These are phyloP conservation scores for Tiphia femorata DNA, from an alignment of 2,888 invertebrate genomes.

Conservation along the genomic window DNA sequence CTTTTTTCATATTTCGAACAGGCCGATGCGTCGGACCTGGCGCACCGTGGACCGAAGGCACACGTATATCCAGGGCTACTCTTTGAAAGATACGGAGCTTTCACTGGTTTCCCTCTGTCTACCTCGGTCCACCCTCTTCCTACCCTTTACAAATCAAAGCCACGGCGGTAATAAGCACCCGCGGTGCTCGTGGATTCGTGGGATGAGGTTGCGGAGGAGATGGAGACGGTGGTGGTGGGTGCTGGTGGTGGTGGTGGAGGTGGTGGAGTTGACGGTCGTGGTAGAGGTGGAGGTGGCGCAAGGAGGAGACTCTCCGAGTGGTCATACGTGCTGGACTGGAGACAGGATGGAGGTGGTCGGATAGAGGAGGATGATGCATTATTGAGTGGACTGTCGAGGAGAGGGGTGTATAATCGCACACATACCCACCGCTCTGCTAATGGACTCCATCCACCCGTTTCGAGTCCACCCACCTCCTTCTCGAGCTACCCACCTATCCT, in stretches of 20 bases:
- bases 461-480: slow-evolving; percentile 39
- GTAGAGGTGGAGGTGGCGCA: slow-evolving; percentile 37
- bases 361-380: slow-evolving; percentile 64
- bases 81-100: slow-evolving; percentile 54
- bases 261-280: slow-evolving; percentile 24
- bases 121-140: slow-evolving; percentile 29
- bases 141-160: slow-evolving; percentile 66
- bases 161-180: slow-evolving; percentile 63
- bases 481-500: slow-evolving; percentile 12
- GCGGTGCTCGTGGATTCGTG: slow-evolving; percentile 35
- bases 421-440: slow-evolving; percentile 62
- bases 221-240: slow-evolving; percentile 21
- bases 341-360: slow-evolving; percentile 44
- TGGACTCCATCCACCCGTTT: slow-evolving; percentile 58
- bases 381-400: slow-evolving; percentile 63
- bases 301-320: slow-evolving; percentile 51
- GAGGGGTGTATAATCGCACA: slow-evolving; percentile 61
- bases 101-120: slow-evolving; percentile 34
- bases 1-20: slow-evolving; percentile 8
- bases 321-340: slow-evolving; percentile 54
- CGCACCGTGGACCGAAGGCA: slow-evolving; percentile 56
- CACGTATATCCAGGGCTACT: slow-evolving; percentile 32
- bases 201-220: slow-evolving; percentile 24
- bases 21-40: not conserved
- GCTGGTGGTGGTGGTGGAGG: slow-evolving; percentile 23